Base-by-base conservation (phyloP, 2,888 invertebrate species). In the Gasteruption jaculator region DNA sequence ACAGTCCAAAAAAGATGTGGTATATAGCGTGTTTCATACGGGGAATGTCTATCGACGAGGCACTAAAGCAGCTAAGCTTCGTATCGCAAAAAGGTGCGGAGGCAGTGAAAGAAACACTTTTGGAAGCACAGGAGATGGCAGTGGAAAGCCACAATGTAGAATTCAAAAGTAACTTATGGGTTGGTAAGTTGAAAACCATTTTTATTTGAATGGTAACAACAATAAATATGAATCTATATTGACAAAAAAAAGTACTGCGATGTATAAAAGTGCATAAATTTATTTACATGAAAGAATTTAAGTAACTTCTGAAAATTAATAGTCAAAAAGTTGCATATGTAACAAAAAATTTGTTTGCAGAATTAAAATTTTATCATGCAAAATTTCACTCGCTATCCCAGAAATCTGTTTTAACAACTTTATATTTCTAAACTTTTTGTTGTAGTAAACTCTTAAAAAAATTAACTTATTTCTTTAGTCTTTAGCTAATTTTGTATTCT, bases 1-100 rank as follows among this genome's bases (percentile, higher is more conserved):
- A 94, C 66, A 91, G 91, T 61, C 86, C 86, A 1, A 83, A 87
- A 63, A 96, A 93, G 68, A 82, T 96, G 80, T 94, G 92, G 91
- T 94, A 93, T 56, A 78, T 93, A 29, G 91, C 94, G 3, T 74
- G 77, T 53, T 78, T 95, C 63, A 81, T 96, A 2, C 79, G 95
- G 57, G 96, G 96, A 10, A 85, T 95, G 86, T 77, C 86, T 11
- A 85, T 95, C 2, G 95, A 96, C 72, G 95, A 96, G 73, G 96
- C 96, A 8, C 65, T 95, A 1, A 91, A 87, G 67, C 95, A 96
- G 68, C 73, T 96, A 10, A 83, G 82, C 56, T 94, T 91, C 74
- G 76, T 90, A 1, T 66, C 79, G 7, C 86, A 84, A 61, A 90
- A 91, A 71, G 91, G 91, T 19, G 86, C 86, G 29, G 73, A 69